Percentiles rank a stretch among this genome's conserved stretches.
Evolutionary conservation across 2,888 invertebrate species (phyloP).

Genomic region (Eremobia ochroleuca): DNA sequence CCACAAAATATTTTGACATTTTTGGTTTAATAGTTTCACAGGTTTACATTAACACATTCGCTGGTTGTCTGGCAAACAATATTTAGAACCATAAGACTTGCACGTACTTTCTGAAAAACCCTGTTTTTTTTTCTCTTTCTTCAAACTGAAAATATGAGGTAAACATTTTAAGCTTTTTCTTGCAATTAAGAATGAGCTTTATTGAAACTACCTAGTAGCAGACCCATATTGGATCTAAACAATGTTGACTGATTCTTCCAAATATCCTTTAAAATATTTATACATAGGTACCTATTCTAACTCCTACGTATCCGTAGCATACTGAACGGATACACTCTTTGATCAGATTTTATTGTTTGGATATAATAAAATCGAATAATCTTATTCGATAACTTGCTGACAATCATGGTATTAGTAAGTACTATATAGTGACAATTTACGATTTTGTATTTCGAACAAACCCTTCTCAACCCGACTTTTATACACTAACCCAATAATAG

Average conservation of each 20-base stretch:
- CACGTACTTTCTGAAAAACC: neutral
- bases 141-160: neutral
- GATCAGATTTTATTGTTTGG: no score
- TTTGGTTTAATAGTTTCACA: neutral
- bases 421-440: neutral
- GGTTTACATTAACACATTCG: neutral
- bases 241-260: neutral
- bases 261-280: neutral
- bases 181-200: neutral
- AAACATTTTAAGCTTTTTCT: neutral
- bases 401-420: neutral
- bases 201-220: neutral
- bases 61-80: neutral
- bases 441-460: neutral
- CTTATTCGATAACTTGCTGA: neutral
- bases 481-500: constrained; percentile 12
- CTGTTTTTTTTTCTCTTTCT: neutral
- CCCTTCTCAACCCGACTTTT: neutral
- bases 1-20: neutral
- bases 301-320: no score
- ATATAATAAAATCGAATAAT: no score
- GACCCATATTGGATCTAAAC: neutral
- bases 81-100: neutral
- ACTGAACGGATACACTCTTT: no score
- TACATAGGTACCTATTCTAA: no score